Base-by-base conservation (phyloP, 2,888 invertebrate species). In the Balanococcus diminutus region DNA sequence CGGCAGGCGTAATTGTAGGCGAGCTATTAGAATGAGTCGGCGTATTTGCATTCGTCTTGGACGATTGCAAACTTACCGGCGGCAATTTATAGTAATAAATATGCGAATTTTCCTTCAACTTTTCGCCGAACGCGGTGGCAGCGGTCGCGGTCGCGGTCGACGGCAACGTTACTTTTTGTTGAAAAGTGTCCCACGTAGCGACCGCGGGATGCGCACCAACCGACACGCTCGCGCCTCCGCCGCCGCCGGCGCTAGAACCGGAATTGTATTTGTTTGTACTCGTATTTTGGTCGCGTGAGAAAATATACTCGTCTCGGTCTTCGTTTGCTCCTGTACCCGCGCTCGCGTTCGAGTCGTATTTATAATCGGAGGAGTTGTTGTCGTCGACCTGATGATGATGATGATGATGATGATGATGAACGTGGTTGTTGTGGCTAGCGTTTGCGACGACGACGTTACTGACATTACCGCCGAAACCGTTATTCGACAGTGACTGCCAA, bases 31-130 rank as follows among this genome's bases (percentile, higher is more conserved):
- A n/a, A n/a, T n/a, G 1, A 14, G 67, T 2, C 1, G 14, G 1
- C 5, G 14, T 28, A 67, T 67, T 67, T 5, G 67, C 19, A 28
- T 67, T 67, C 4, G 67, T 16, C 14, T 67, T 67, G 28, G 36
- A n/a, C 1, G 36, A 19, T 25, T 39, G 39, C 19, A 79, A 46
- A 25, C 31, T 79, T 0, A 85, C 51, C 0, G 79, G 42, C 0
- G 85, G 85, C 14, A 85, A 31, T 85, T 85, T 85, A 19, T 85
- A 85, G 32, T 79, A 85, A 46, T 85, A 85, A n/a, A 85, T 85
- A 11, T 42, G 79, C 19, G 85, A 85, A 46, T 85, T 85, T 14
- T 85, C 85, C 32, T 75, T 75, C 11, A 79, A 79, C 36, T 79
- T 79, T 19, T 79, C 75, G 4, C 19, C 56, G 14, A n/a, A n/a